Evolutionary conservation across 2,888 invertebrate genomes (phyloP).

Genomic region (Polydrusus cervinus): DNA sequence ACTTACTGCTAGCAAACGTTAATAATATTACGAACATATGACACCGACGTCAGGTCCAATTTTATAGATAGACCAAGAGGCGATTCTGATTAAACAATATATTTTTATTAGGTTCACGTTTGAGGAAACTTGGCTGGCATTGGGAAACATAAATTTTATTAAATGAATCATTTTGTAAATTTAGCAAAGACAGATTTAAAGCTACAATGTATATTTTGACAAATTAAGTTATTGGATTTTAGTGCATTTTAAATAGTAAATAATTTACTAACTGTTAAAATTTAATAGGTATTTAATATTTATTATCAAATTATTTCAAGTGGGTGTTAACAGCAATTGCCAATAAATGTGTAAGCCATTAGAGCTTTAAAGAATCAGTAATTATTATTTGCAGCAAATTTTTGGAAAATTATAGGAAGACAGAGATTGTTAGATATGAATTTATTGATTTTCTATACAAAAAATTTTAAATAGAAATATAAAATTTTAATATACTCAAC

Average conservation of each 20-base stretch:
- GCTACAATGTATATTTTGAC: neutral
- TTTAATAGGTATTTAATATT: neutral
- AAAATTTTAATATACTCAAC: too few relatives aligned
- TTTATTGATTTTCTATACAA: too few relatives aligned
- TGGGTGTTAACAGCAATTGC: neutral
- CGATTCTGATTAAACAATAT: conserved; percentile 17
- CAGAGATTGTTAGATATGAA: too few relatives aligned
- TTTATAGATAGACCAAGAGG: neutral
- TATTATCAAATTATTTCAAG: neutral
- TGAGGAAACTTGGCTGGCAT: conserved; percentile 13
- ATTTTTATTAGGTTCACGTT: conserved; percentile 12
- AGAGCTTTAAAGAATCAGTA: too few relatives aligned
- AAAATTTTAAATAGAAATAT: too few relatives aligned
- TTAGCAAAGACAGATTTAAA: neutral
- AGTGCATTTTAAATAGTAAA: neutral
- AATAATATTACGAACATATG: too few relatives aligned
- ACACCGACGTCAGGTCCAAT: neutral
- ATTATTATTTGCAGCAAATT: too few relatives aligned
- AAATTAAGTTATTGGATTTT: conserved; percentile 14
- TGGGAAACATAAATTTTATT: conserved; percentile 8
- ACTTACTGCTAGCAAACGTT: too few relatives aligned
- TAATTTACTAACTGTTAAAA: neutral
- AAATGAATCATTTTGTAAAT: conserved; percentile 21
- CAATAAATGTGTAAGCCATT: too few relatives aligned
- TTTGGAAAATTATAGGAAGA: too few relatives aligned